Base-by-base conservation (phyloP, 2,888 invertebrate genomes). In the Icerya purchasi region DNA sequence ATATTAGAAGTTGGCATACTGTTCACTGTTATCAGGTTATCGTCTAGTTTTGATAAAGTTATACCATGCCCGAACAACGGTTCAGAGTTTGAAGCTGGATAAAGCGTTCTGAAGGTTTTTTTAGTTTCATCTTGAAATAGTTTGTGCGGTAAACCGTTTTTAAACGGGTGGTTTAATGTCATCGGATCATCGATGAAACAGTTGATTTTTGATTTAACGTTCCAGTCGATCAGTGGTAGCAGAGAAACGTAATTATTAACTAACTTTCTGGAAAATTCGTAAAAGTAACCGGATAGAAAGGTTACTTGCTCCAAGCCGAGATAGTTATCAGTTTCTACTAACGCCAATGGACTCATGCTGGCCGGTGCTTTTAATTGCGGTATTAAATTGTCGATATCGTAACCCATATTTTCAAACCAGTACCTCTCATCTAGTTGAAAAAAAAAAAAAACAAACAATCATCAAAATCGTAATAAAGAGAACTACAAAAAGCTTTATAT, bases 1-100 rank as follows among this genome's bases (percentile, higher is more conserved):
- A 88, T 83, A 70, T 91, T 90, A 0, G 91, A 89, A 1, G 87
- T 85, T 1, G 89, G 88, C 14, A 89, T 89, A 66, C 89, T 85
- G 3, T 69, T 69, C 25, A 89, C 83, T 22, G 88, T 82, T 36
- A 89, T 86, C 67, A 84, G 81, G 8, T 85, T 85, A 54, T 86
- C 82, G 2, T 78, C 75, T 54, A 84, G 84, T 58, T 87, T 77
- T 0, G 90, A 88, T 1, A 92, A 83, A 2, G 91, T 77, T 64
- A 91, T 89, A 10, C 75, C 74, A 36, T 88, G 68, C 36, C 91
- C 91, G 67, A 92, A 87, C 0, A 89, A 87, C 49, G 89, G 88
- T 69, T 89, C 87, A 0, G 86, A 82, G n/a, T 85, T 84, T 0
- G 84, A 83, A 2, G 62, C 63, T 0, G 62, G 61, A 19, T 62